phyloP scores from a whole-genome alignment of 2,888 invertebrate genomes.

The Latrodectus elegans region DNA sequence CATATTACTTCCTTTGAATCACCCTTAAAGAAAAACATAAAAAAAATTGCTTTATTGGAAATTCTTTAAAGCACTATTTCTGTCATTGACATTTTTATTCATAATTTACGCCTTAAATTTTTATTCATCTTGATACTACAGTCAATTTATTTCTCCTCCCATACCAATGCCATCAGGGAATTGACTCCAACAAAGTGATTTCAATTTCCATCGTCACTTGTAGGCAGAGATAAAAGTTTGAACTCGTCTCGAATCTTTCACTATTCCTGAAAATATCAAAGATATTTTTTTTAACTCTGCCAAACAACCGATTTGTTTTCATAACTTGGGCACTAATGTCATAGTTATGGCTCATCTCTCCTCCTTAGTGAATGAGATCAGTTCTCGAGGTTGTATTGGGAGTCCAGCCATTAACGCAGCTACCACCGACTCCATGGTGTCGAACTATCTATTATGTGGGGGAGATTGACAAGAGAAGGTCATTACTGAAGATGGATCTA shows the following conservation, averaged over 20 bases:
- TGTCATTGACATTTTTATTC: too few species aligned
- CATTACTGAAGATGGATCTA: conserved; percentile 24
- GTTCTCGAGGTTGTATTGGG: conserved; percentile 15
- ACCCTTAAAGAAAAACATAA: too few species aligned
- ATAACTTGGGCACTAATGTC: conserved; percentile 40
- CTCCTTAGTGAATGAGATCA: conserved; percentile 17
- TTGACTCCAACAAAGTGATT: background rate
- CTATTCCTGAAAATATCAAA: conserved; percentile 18
- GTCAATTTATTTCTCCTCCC: too few species aligned
- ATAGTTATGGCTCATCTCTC: conserved; percentile 39
- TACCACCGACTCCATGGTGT: conserved; percentile 33
- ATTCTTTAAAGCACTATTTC: too few species aligned
- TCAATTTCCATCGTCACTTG: background rate
- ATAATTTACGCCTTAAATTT: too few species aligned
- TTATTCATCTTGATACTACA: too few species aligned
- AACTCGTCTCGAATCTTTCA: background rate
- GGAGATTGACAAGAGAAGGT: conserved; percentile 21
- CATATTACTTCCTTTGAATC: too few species aligned
- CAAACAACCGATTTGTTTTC: conserved; percentile 41
- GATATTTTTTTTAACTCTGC: conserved; percentile 24
- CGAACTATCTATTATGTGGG: conserved; percentile 14
- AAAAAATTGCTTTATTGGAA: too few species aligned
- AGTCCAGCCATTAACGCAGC: conserved; percentile 10
- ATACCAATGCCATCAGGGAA: background rate
- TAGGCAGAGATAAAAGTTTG: background rate